Evolutionary conservation across 2,888 invertebrate genomes (phyloP).

Genomic region (Oeneis ivallda): DNA sequence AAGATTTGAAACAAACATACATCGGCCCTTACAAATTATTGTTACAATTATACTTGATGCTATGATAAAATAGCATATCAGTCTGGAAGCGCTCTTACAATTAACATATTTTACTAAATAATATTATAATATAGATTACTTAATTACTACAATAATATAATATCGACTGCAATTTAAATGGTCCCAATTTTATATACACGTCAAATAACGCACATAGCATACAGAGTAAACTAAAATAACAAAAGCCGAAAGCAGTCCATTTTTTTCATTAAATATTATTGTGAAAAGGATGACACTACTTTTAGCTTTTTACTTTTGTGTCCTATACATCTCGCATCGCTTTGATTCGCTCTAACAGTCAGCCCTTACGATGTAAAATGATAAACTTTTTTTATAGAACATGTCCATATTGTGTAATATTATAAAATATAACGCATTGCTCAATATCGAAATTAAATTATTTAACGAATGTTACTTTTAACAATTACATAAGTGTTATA

Average conservation of each 20-base stretch:
- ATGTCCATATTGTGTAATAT: not conserved
- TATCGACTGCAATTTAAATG: conserved; percentile 39
- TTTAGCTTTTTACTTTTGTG: not conserved
- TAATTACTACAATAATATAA: conserved; percentile 34
- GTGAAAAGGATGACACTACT: not conserved
- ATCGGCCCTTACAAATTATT: no score
- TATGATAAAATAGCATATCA: not conserved
- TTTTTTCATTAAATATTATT: not conserved
- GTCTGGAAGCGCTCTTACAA: not conserved
- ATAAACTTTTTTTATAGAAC: no score
- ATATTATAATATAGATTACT: conserved; percentile 24
- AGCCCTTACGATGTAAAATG: no score
- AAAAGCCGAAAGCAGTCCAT: not conserved
- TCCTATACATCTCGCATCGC: no score
- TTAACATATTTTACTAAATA: conserved; percentile 2
- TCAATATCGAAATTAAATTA: not conserved
- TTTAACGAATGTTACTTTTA: not conserved
- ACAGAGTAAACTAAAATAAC: not conserved
- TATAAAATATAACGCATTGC: not conserved
- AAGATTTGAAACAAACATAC: no score
- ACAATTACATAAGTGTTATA: no score
- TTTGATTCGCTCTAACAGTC: no score
- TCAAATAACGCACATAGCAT: not conserved
- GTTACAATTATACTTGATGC: not conserved
- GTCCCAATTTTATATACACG: conserved; percentile 20